Evolutionary conservation across 2,888 invertebrate species (phyloP), one percentile per base, ranked within the genome.

Genomic region (Elysia crispata): DNA sequence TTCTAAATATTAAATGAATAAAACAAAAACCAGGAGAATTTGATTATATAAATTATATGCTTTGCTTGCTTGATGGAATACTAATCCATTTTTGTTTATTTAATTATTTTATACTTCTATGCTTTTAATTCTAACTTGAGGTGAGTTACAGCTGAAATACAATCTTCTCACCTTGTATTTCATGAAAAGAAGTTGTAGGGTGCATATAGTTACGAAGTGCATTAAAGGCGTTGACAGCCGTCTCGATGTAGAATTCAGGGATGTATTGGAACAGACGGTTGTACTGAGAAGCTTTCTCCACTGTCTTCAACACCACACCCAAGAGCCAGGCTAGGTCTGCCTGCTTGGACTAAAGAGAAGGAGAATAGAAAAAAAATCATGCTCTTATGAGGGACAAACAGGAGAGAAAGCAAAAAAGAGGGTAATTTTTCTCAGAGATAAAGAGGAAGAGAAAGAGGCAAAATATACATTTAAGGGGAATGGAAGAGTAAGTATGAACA

Each of bases 161-260:
- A 41, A 3, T 5, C 30, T 3, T 79, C 83, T 81, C 83, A 91
- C 95, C 95, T 91, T 91, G 83, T 77, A 93, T 92, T 66, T 93
- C 93, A 28, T 94, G 93, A 49, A 95, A 93, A 0, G 94, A 93
- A 0, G 94, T 92, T 0, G 95, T 95, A 0, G 95, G 95, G 86
- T 95, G 94, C 91, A 95, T 94, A 89, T 94, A 95, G 60, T 94
- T 94, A 1, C 94, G 92, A 66, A 95, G 89, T 0, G 95, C 94
- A 86, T 94, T 94, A 89, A 94, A 94, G 1, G 95, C 89, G 86
- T 95, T 95, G 67, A 95, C 92, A 90, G 95, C 93, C 0, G 94
- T 94, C 83, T 95, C 95, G 75, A 95, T 93, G 90, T 95, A 95
- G 91, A 95, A 95, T 87, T 95, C 95, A 0, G 95, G 95, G 20